Base-by-base conservation (phyloP, 2,113 vertebrate genomes). In the Campylomormyrus numenius region DNA sequence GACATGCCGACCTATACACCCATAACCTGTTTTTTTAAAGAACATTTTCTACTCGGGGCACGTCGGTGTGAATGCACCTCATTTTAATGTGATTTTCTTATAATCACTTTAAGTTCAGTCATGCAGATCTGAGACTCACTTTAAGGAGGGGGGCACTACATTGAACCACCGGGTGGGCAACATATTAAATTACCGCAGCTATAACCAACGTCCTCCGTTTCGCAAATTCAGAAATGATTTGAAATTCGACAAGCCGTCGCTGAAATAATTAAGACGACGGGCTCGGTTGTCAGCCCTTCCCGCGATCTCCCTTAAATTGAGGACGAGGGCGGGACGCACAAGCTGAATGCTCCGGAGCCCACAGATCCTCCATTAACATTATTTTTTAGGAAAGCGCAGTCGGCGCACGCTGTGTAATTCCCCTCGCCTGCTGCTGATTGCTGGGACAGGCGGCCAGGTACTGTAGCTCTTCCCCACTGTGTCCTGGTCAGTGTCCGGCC, bases 391-490 rank as follows among this genome's bases (percentile, higher is more conserved):
- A 50, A 50, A 45, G n/a, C 31, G 48, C 45, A 5, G 58, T 46
- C 45, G 15, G 49, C 56, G 6, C 91, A 84, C 90, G 88, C 91
- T 87, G 87, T 74, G 66, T 85, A 85, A 88, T 77, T 90, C 66
- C 80, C 85, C 50, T 31, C 66, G 87, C 91, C 89, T 86, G 49
- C 46, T 90, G 89, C 89, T 39, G 87, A 89, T 88, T 90, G 66
- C 88, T 17, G 56, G 66, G 58, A 87, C 17, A 92, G 94, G 94
- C 94, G 95, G 94, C 91, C 93, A 93, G 93, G 93, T 91, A n/a
- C n/a, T n/a, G n/a, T n/a, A 94, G 92, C 93, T 90, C 74, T 92
- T 93, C 92, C 92, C 91, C 89, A 92, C 92, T 93, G 94, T 92
- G 91, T 93, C 93, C 93, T 94, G 93, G 94, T 95, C 95, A 95